These are phyloP conservation scores for Aspidiotus destructor DNA, from an alignment of 2,888 invertebrate species.

Conservation along the genomic window DNA sequence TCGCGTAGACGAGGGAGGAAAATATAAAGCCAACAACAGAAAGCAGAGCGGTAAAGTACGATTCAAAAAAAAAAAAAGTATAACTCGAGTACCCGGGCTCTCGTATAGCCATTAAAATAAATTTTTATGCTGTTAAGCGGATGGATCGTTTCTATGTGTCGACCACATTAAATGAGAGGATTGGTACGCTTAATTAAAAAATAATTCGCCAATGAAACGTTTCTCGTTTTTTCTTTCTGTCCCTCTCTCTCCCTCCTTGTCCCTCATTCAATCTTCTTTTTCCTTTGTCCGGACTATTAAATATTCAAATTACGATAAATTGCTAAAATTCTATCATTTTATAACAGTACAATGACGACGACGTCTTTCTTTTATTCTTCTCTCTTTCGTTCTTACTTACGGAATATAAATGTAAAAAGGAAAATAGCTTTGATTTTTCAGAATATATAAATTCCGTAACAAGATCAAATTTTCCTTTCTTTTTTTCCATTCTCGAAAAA, in stretches of 20 bases:
- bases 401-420: slow-evolving; percentile 12
- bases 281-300: slow-evolving; percentile 5
- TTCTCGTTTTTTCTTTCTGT: slow-evolving; percentile 4
- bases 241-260: neutral
- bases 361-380: neutral
- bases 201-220: slow-evolving; percentile 7
- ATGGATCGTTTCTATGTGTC: neutral
- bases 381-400: slow-evolving; percentile 12
- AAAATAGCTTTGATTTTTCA: slow-evolving; percentile 18
- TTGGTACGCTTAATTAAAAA: slow-evolving; percentile 8
- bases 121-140: neutral
- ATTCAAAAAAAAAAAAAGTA: neutral
- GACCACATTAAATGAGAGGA: neutral
- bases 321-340: slow-evolving; percentile 12
- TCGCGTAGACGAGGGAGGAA: neutral
- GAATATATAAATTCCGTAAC: slow-evolving; percentile 31
- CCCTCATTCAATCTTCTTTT: neutral
- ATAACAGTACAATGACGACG: too few species aligned
- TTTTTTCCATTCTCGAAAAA: slow-evolving; percentile 11
- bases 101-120: neutral
- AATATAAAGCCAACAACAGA: neutral
- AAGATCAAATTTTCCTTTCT: slow-evolving; percentile 24
- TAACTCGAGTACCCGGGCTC: neutral
- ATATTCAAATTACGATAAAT: slow-evolving; percentile 21
- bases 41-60: neutral